A percentile compares a stretch with the other conserved stretches of the same genome.
Evolutionary conservation across 2,888 invertebrate genomes (phyloP).

Genomic region (Phragmatobia fuliginosa): DNA sequence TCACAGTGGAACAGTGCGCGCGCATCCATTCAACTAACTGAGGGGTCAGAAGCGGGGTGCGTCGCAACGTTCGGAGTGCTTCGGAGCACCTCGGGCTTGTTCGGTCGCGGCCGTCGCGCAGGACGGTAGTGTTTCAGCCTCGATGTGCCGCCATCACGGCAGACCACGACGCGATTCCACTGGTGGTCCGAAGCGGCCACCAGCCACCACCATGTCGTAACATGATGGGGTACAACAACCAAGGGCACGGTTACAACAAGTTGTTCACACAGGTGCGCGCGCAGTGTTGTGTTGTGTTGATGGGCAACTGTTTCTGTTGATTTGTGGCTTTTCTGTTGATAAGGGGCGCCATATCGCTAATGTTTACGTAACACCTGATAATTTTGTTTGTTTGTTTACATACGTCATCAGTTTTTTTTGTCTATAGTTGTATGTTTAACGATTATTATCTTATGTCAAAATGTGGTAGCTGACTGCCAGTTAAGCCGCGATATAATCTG

Average conservation of each 20-base stretch:
- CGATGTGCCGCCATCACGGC: constrained; percentile 76
- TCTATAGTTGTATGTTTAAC: constrained; percentile 8
- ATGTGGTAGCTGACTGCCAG: not conserved
- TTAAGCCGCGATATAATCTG: not conserved
- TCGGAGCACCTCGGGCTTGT: constrained; percentile 55
- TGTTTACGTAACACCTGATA: constrained; percentile 47
- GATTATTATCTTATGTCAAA: constrained; percentile 8
- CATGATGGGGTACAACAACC: constrained; percentile 93
- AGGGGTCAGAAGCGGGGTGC: constrained; percentile 34
- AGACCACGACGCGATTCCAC: constrained; percentile 82
- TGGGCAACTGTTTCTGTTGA: constrained; percentile 40
- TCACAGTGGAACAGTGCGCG: constrained; percentile 59
- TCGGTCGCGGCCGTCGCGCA: constrained; percentile 65
- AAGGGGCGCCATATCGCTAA: constrained; percentile 39
- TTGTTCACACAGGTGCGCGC: constrained; percentile 92
- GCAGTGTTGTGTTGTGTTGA: constrained; percentile 48
- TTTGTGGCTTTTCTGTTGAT: constrained; percentile 42
- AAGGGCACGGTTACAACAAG: constrained; percentile 93
- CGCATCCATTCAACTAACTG: constrained; percentile 74
- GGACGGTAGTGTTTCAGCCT: constrained; percentile 64
- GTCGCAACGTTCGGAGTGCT: constrained; percentile 21
- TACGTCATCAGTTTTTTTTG: constrained; percentile 27
- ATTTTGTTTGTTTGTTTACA: constrained; percentile 51
- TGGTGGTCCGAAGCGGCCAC: constrained; percentile 84
- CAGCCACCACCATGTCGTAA: constrained; percentile 87